Evolutionary conservation across 2,113 vertebrate genomes (phyloP), one percentile per base, ranked within the genome.

Genomic region (Misgurnus mizolepis): DNA sequence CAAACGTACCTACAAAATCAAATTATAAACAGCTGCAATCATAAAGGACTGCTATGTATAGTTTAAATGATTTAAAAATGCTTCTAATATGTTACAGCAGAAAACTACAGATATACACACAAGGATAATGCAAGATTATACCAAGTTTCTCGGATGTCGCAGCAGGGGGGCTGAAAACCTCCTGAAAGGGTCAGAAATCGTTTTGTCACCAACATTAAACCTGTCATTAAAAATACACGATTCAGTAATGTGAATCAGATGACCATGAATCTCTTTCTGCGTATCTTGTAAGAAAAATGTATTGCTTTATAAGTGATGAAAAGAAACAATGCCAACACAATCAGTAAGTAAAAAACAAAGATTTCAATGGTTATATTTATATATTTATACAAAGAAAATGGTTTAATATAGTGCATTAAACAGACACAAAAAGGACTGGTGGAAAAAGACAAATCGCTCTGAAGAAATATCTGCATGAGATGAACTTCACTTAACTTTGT

Each of bases 81-180:
- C 89, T 88, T 90, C 89, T 92, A 91, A 88, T 93, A 93, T 92
- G 85, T 88, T 92, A 93, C 91, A 92, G 87, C 86, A 88, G 86
- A 90, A 88, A 91, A 90, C 90, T 90, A 92, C 90, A 92, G 86
- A 92, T 93, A 90, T 92, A 91, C 90, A 92, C 87, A 90, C 80
- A 90, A 87, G 70, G 67, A 60, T 79, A 76, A 84, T 41, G 39
- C 69, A 67, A 50, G 43, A 62, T 65, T 45, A 67, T 64, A 71
- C 56, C 61, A 40, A 15, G 14, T 68, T 18, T 34, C 55, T 79
- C 41, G 14, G 17, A 67, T 4, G 61, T 43, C 18, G 55, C 7
- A 58, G 55, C 14, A 45, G 55, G 60, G 17, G 56, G 40, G 10
- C 53, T 58, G 11, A 53, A 53, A 53, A 53, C 12, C 50, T 55